These are phyloP conservation scores for Acanthococcus lagerstroemiae DNA, from an alignment of 2,888 invertebrate genomes.

Conservation along the genomic window DNA sequence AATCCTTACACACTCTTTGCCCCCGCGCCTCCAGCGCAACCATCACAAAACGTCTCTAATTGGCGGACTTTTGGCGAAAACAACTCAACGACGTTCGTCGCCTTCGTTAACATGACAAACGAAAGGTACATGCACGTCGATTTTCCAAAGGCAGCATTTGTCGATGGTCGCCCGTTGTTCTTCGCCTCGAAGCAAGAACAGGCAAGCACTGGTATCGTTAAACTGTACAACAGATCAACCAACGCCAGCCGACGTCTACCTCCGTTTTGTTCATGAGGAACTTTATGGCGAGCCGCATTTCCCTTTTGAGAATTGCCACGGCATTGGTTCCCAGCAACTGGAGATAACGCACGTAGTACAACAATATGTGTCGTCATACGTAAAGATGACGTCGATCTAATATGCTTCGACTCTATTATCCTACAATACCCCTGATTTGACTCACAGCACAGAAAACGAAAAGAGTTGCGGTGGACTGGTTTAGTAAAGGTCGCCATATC, in stretches of 20 bases:
- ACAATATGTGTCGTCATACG: neutral
- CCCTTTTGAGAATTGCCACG: neutral
- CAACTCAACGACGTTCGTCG: neutral
- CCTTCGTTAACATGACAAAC: neutral
- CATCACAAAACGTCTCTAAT: neutral
- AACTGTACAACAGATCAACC: neutral
- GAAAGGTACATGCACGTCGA: neutral
- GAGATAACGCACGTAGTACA: neutral
- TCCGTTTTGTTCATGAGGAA: neutral
- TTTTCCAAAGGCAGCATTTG: neutral
- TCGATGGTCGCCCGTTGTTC: neutral
- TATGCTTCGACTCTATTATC: neutral
- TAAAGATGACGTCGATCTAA: neutral
- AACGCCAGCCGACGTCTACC: neutral
- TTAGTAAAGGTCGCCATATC: neutral
- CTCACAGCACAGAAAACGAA: neutral
- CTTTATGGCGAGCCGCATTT: neutral
- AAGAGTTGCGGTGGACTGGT: neutral
- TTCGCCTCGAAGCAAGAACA: neutral
- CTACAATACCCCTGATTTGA: neutral
- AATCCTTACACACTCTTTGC: neutral
- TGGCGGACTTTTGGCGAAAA: neutral
- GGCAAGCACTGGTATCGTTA: neutral
- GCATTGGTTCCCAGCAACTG: neutral
- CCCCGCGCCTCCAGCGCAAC: neutral